phyloP scores from a whole-genome alignment of 2,113 vertebrate genomes.

The Acrocephalus arundinaceus region DNA sequence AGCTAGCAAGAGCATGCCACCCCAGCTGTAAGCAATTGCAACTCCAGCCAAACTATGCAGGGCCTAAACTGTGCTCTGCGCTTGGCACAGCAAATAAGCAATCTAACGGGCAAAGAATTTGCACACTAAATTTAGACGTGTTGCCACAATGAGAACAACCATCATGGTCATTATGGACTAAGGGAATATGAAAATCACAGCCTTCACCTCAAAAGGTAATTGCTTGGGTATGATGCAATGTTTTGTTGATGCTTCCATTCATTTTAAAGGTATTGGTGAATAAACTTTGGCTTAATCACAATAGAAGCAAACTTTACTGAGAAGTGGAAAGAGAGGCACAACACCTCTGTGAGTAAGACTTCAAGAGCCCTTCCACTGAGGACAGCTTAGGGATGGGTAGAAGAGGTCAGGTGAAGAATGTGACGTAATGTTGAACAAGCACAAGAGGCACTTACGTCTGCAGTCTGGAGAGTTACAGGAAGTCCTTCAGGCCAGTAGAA shows the following conservation, averaged over 20 bases:
- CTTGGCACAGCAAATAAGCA: conserved; percentile 17
- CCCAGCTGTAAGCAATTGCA: not conserved
- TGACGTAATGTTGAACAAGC: not conserved
- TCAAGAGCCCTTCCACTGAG: not conserved
- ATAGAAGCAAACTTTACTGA: not conserved
- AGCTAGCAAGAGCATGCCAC: not conserved
- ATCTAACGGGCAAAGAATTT: not conserved
- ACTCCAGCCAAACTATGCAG: not conserved
- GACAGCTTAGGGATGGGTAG: not conserved
- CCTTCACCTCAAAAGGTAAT: not conserved
- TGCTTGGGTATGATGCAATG: not conserved
- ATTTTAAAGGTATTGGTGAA: not conserved
- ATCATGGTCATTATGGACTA: not conserved
- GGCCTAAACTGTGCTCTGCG: not conserved
- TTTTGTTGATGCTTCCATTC: not conserved
- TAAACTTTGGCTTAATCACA: not conserved
- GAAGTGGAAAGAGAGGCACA: rapidly evolving
- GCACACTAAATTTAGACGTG: conserved; percentile 9
- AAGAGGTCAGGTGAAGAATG: not conserved
- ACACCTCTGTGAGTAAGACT: not conserved
- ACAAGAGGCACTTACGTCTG: not conserved
- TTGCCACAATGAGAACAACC: not conserved
- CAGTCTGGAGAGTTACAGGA: not conserved
- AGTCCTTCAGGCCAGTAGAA: not conserved
- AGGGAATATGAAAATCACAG: not conserved